Conservation (phyloP, 2,113 vertebrate genomes). For the Hylia prasina region DNA sequence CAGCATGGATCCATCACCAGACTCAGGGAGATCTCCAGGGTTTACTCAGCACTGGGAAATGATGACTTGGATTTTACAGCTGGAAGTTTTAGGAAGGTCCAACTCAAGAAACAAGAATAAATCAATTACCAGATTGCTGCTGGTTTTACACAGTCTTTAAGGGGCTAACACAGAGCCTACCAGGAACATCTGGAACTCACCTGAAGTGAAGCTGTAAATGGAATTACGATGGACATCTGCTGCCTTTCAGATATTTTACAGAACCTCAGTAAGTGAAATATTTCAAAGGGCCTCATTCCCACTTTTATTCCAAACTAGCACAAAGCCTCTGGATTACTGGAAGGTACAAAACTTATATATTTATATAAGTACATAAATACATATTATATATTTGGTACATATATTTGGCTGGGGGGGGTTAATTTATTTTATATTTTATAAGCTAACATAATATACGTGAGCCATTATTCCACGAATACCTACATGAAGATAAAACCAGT, state of each 20-base stretch:
- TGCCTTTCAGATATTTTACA: background rate
- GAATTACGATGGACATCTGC: background rate
- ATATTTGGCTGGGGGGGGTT: fast-evolving
- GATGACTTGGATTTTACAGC: background rate
- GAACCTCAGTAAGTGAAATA: background rate
- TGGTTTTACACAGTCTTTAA: background rate
- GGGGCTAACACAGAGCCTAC: background rate
- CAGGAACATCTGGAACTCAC: background rate
- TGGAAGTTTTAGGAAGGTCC: background rate
- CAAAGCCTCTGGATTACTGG: background rate
- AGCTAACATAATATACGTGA: background rate
- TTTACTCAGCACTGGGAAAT: background rate
- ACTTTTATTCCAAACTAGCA: background rate
- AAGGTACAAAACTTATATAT: background rate
- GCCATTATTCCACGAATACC: background rate
- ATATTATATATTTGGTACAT: too few relatives aligned
- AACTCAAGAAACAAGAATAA: background rate
- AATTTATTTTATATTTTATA: background rate
- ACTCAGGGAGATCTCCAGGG: background rate
- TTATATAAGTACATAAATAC: too few relatives aligned
- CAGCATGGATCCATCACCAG: background rate
- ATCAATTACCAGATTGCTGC: background rate
- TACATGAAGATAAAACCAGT: background rate
- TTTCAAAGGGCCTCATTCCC: background rate
- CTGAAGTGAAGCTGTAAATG: background rate